Conservation (phyloP, 2,797 vertebrate species). For the Bradypus variegatus region DNA sequence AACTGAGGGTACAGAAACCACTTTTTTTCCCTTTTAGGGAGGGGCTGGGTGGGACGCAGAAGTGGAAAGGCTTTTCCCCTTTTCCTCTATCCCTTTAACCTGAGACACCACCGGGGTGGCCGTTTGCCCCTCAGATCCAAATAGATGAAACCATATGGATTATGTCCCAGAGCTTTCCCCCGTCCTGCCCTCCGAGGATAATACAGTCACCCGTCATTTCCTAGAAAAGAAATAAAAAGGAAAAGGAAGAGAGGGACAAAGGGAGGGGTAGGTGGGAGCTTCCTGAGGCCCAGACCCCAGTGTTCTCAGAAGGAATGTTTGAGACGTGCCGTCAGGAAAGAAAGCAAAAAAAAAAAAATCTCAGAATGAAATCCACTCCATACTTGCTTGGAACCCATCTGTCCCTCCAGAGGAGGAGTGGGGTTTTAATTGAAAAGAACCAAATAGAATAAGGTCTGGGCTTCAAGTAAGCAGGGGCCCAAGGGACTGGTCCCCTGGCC, state of each 20-base stretch:
- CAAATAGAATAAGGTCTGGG: slow-evolving; percentile 37
- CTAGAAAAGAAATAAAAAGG: background rate
- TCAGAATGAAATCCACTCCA: background rate
- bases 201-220: background rate
- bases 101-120: background rate
- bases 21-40: background rate
- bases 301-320: slow-evolving; percentile 23
- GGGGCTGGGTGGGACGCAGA: background rate
- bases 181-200: background rate
- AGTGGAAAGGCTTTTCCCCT: slow-evolving; percentile 54
- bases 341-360: slow-evolving; percentile 22
- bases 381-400: background rate
- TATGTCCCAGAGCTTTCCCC: background rate
- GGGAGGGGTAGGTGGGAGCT: background rate
- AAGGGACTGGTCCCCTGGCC: background rate
- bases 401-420: background rate
- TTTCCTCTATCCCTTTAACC: slow-evolving; percentile 52
- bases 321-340: background rate
- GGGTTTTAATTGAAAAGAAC: slow-evolving; percentile 43
- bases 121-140: slow-evolving; percentile 30
- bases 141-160: background rate
- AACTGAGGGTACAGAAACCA: slow-evolving; percentile 69
- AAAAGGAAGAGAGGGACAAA: background rate
- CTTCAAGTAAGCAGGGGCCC: slow-evolving; percentile 10
- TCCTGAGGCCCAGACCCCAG: background rate